Evolutionary conservation across 2,888 invertebrate genomes (phyloP), one percentile per base, ranked within the genome.

Genomic region (Palloptera scutellata): DNA sequence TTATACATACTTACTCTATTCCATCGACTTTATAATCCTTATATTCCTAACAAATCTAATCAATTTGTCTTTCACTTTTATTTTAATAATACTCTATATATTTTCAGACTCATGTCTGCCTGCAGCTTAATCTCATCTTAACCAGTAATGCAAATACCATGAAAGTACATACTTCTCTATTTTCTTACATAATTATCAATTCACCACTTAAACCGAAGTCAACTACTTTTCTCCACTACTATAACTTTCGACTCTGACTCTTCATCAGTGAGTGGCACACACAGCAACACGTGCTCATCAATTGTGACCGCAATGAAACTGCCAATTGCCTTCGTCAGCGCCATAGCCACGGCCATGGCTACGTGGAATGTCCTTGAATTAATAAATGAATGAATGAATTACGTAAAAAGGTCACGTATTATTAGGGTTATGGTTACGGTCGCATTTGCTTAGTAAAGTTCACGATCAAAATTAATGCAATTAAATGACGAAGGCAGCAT

Each of bases 401-500:
- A 67, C 51, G 69, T 58, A 71, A 67, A 68, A 64, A 67, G 70
- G 71, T 71, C 71, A 71, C 71, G 71, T 71, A 69, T 43, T 53
- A 30, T 69, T 62, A 66, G 12, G 6, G 40, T 48, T 20, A 48
- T n/a, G 9, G 51, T 19, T 42, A 8, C 55, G 20, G 55, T 72
- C 70, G 71, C 72, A 70, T 71, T 76, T 68, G 73, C 73, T 74
- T 72, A 73, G 72, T 70, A 73, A 73, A 67, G 73, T 74, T 75
- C 70, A 72, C 68, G 76, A 66, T 20, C 62, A 61, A 65, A 61
- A 55, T 77, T 78, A 78, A 78, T 79, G 78, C 79, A 79, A 79
- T 79, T 79, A 79, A 77, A 78, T 77, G 75, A 77, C 71, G 76
- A 76, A 69, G 76, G 76, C 74, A 75, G 75, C 76, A 78, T 74